Percentiles rank a stretch among this genome's conserved stretches.
Evolutionary conservation across 2,113 vertebrate species (phyloP).

Genomic region (Hippotragus niger): DNA sequence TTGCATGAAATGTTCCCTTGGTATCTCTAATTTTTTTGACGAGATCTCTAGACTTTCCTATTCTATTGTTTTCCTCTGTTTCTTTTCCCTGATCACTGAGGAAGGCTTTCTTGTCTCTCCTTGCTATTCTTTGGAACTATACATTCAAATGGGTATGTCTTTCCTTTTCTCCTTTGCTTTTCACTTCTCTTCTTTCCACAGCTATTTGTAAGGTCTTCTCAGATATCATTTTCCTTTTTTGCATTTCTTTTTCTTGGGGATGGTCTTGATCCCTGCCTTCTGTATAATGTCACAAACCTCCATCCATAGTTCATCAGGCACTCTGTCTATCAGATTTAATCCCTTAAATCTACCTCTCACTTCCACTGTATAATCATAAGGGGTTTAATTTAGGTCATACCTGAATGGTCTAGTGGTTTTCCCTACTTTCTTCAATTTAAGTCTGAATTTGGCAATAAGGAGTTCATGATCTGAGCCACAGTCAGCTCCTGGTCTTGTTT

Average conservation of each 20-base stretch:
- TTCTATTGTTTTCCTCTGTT: not conserved
- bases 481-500: not conserved
- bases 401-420: not conserved
- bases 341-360: not conserved
- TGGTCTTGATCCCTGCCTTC: not conserved
- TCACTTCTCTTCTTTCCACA: not conserved
- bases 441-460: not conserved
- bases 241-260: not conserved
- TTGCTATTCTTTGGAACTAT: not conserved
- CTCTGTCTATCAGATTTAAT: not conserved
- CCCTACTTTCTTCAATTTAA: not conserved
- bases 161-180: not conserved
- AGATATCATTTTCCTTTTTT: not conserved
- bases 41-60: not conserved
- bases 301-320: not conserved
- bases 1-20: not conserved
- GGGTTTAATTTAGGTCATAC: not conserved
- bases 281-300: not conserved
- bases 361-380: not conserved
- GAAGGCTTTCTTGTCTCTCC: not conserved
- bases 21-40: not conserved
- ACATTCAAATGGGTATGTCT: not conserved
- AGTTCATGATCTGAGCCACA: not conserved
- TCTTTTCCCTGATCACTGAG: not conserved
- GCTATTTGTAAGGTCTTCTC: not conserved